Evolutionary conservation across 2,797 vertebrate species (phyloP).

Genomic region (Perodicticus potto): DNA sequence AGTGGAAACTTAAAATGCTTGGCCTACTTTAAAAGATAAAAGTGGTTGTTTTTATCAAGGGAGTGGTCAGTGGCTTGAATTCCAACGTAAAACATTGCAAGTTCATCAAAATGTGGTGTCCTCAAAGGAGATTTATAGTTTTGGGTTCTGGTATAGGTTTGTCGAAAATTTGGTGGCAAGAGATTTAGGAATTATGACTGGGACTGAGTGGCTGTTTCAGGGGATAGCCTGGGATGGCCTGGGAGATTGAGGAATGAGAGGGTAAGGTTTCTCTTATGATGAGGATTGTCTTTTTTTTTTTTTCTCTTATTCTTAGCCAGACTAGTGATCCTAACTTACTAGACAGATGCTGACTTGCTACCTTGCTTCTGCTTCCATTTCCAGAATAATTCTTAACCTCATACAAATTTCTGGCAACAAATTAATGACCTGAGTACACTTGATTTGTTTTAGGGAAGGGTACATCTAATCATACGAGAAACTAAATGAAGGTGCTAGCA

Average conservation of each 20-base stretch:
- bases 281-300: not conserved
- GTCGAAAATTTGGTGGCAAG: not conserved
- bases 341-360: not conserved
- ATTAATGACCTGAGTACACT: not conserved
- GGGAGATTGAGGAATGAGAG: not conserved
- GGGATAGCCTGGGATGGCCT: not conserved
- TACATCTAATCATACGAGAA: not conserved
- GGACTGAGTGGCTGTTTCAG: not conserved
- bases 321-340: not conserved
- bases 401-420: conserved; percentile 21
- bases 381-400: conserved; percentile 39
- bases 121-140: not conserved
- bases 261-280: not conserved
- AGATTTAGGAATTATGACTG: not conserved
- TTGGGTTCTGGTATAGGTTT: not conserved
- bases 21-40: conserved; percentile 10
- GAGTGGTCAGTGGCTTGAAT: not conserved
- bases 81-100: not conserved
- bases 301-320: not conserved
- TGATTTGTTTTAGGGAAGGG: not conserved
- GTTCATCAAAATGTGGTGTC: not conserved
- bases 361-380: conserved; percentile 3
- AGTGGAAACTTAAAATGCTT: conserved; percentile 10
- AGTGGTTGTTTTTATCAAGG: not conserved
- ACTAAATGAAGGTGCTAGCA: not conserved